These are phyloP conservation scores for Pomacea canaliculata DNA, from an alignment of 2,888 invertebrate genomes.

Conservation along the genomic window DNA sequence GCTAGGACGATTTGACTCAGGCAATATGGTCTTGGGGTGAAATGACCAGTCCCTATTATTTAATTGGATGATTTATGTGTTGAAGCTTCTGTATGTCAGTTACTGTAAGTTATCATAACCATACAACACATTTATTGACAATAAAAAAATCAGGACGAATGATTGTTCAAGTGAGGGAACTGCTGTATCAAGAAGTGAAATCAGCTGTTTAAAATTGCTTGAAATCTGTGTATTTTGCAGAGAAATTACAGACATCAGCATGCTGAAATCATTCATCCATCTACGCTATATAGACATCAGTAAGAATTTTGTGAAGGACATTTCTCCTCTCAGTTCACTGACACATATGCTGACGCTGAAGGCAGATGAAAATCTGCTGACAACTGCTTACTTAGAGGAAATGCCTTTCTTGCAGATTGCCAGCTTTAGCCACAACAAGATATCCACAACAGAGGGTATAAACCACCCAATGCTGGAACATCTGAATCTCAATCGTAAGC, in stretches of 20 bases:
- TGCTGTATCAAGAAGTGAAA: no score
- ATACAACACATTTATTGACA: no score
- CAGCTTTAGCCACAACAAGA: conserved; percentile 66
- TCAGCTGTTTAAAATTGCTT: no score
- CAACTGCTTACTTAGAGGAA: conserved; percentile 61
- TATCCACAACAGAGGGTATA: conserved; percentile 64
- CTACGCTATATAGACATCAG: conserved; percentile 68
- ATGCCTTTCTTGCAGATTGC: conserved; percentile 68
- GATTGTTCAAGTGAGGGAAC: no score
- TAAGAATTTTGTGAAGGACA: conserved; percentile 66
- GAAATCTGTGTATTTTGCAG: conserved; percentile 42
- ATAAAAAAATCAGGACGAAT: no score
- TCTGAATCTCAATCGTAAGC: conserved; percentile 67
- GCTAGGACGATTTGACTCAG: no score
- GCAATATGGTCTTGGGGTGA: no score
- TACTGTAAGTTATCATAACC: no score
- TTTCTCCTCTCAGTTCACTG: conserved; percentile 64
- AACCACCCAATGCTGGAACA: conserved; percentile 68
- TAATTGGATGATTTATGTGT: no score
- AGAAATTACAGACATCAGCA: conserved; percentile 64
- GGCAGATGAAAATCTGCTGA: conserved; percentile 65
- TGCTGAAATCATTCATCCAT: conserved; percentile 67
- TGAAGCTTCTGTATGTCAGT: no score
- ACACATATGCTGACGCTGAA: conserved; percentile 67
- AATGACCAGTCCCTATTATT: no score